Conservation (phyloP, 2,113 vertebrate genomes). For the Lepus timidus region DNA sequence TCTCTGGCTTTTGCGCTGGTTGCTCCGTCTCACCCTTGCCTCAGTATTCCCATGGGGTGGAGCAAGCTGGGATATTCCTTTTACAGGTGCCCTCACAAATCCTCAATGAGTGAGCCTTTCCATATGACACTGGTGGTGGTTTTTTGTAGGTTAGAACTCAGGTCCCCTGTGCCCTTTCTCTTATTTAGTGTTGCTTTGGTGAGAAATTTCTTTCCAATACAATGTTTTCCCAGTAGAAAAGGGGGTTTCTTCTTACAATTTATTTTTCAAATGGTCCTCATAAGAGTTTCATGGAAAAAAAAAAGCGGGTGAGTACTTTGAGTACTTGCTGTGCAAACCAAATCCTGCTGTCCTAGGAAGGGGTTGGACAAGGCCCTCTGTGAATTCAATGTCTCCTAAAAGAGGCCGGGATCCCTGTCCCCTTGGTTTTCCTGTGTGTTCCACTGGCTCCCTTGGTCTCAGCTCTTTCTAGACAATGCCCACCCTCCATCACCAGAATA, state of each 20-base stretch:
- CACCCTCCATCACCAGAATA: fast-evolving
- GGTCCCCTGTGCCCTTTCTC: not conserved
- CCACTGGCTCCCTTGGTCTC: not conserved
- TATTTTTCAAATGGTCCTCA: not conserved
- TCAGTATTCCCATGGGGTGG: fast-evolving
- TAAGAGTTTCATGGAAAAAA: not conserved
- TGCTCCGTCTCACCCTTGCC: fast-evolving
- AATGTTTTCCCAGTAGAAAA: not conserved
- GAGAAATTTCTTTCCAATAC: not conserved
- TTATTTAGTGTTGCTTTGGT: not conserved
- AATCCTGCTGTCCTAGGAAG: not conserved
- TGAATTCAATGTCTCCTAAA: not conserved
- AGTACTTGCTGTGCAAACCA: not conserved
- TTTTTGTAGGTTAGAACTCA: not conserved
- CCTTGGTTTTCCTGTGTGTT: not conserved
- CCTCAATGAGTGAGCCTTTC: not conserved
- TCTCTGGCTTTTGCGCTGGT: too few species aligned
- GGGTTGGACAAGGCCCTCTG: not conserved
- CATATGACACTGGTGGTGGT: not conserved
- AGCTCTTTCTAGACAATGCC: not conserved
- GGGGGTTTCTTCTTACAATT: not conserved
- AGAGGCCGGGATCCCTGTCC: not conserved
- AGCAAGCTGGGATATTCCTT: not conserved
- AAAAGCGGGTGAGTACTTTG: not conserved
- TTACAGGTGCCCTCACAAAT: not conserved